Base-by-base conservation (phyloP, 2,888 invertebrate genomes). In the Andrena praecox region DNA sequence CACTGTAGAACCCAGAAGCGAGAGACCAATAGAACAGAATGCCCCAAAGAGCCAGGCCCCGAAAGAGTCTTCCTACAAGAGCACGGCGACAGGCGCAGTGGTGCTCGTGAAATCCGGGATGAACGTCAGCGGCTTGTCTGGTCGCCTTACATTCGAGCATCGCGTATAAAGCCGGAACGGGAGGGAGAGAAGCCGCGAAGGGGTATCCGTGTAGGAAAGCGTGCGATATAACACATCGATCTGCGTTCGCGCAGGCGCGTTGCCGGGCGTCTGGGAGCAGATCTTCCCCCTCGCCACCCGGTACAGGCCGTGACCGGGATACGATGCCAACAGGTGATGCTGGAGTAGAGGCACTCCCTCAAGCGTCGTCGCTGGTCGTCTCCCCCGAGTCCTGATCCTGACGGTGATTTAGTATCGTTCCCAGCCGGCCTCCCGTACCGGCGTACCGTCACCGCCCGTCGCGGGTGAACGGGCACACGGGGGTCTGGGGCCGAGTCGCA, bases 291-390 rank as follows among this genome's bases (percentile, higher is more conserved):
- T 67, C 64, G 83, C 82, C 87, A 81, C 86, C 86, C 86, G 76
- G 80, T 87, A 88, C 82, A 87, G 77, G 76, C 85, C 87, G 86
- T 88, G 90, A 91, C 90, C 91, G 90, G 91, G 92, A 89, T 88
- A 91, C 86, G 90, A 90, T 87, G 91, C 93, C 93, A 93, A 93
- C 93, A 93, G 93, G 93, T 93, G 93, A 93, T 91, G 92, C 89
- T 89, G 89, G 89, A 85, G 79, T 78, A 82, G 78, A 91, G 92
- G 90, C 92, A 93, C 93, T 93, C 93, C 93, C 92, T 91, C 88
- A 86, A 89, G 87, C 90, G 85, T 85, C 84, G 69, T 83, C 89
- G 87, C 84, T 73, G 85, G 72, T 81, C 81, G 81, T 87, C 77
- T 85, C 87, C 78, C 87, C 59, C 80, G 73, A 72, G 83, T 81